Evolutionary conservation across 2,797 vertebrate species (phyloP).

Genomic region (Yasuhikotakia modesta): DNA sequence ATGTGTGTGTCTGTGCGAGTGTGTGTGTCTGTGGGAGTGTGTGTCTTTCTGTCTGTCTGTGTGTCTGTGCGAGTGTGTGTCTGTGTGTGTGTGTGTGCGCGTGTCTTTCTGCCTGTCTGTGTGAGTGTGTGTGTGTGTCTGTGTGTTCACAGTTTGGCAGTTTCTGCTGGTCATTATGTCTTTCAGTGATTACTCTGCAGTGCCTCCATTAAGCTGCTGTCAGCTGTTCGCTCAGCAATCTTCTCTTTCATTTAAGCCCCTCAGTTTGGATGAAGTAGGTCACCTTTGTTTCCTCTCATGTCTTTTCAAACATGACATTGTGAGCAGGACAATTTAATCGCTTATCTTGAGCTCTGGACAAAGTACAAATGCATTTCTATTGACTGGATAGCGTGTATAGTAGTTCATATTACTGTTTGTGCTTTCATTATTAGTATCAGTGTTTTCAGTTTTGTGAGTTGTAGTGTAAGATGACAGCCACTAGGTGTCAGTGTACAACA

Average conservation of each 20-base stretch:
- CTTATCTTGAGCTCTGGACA: not conserved
- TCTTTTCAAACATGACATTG: conserved; percentile 1
- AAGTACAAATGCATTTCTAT: not conserved
- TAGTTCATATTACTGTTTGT: not conserved
- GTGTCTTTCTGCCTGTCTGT: too few relatives aligned
- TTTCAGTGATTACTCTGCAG: conserved; percentile 35
- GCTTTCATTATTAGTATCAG: not conserved
- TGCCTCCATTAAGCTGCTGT: conserved; percentile 36
- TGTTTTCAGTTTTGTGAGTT: not conserved
- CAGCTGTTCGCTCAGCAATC: conserved; percentile 20
- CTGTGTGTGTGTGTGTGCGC: too few relatives aligned
- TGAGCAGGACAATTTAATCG: too few relatives aligned
- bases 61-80: too few relatives aligned
- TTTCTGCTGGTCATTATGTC: conserved; percentile 25
- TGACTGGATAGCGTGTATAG: conserved; percentile 1
- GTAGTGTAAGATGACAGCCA: conserved; percentile 31
- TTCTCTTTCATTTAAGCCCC: conserved; percentile 9
- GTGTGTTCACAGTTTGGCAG: not conserved
- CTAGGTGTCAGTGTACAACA: conserved; percentile 43
- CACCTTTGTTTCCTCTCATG: conserved; percentile 16
- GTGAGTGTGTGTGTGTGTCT: too few relatives aligned
- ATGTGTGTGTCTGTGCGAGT: too few relatives aligned
- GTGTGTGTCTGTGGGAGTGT: too few relatives aligned
- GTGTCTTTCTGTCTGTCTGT: too few relatives aligned
- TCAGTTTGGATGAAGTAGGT: conserved; percentile 1